A percentile compares a stretch with the other conserved stretches of the same genome.
These are phyloP conservation scores for Choreutis nemorana DNA, from an alignment of 2,888 invertebrate species.

Conservation along the genomic window DNA sequence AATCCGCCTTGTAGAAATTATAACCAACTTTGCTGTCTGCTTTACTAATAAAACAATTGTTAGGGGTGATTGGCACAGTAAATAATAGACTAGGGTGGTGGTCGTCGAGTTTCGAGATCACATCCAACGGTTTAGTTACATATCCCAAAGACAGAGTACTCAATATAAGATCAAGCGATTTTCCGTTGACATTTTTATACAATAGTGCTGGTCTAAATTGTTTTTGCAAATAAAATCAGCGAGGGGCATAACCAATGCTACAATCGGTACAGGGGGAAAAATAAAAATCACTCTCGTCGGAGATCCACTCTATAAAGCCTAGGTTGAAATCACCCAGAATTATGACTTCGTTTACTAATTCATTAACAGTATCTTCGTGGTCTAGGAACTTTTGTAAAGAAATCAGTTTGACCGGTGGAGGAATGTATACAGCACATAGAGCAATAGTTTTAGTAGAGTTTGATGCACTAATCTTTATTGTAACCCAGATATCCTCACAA, in stretches of 20 bases:
- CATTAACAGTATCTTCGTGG: neutral
- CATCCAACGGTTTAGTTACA: no score
- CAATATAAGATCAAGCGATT: no score
- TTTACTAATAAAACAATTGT: no score
- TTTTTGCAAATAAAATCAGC: conserved; percentile 5
- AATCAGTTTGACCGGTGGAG: conserved; percentile 1
- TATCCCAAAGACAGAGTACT: no score
- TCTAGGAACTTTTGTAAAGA: neutral
- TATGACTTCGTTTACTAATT: neutral
- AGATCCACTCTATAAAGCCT: conserved; percentile 1
- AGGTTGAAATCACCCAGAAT: conserved; percentile 3
- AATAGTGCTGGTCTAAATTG: conserved; percentile 5
- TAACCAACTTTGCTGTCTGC: no score
- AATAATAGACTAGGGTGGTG: no score
- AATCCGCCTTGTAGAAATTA: conserved; percentile 2
- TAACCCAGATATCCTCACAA: conserved; percentile 1
- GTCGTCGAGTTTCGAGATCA: no score
- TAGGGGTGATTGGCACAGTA: no score
- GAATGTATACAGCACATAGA: conserved; percentile 2
- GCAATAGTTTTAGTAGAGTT: neutral
- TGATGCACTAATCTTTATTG: neutral
- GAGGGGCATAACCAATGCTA: conserved; percentile 3
- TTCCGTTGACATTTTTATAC: no score
- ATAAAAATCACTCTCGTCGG: neutral
- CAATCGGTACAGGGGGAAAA: neutral